phyloP scores from a whole-genome alignment of 2,888 invertebrate genomes.

The Myopa tessellatipennis region DNA sequence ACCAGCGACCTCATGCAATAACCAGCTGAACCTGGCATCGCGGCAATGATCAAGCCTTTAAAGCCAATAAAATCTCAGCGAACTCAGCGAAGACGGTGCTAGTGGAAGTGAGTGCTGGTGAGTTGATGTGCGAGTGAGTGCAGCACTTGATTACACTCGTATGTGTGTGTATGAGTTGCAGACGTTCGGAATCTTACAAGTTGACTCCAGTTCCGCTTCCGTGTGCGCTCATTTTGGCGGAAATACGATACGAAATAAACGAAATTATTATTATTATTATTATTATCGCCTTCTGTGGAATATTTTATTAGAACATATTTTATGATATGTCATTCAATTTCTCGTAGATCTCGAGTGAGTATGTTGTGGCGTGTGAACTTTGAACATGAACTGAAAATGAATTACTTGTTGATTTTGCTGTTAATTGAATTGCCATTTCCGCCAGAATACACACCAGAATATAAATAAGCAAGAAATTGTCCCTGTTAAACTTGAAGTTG shows the following conservation, averaged over 20 bases:
- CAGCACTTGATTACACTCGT: not conserved
- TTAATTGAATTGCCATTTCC: not conserved
- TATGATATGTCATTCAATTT: constrained; percentile 1
- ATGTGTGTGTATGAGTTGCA: constrained; percentile 34
- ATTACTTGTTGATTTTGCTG: not conserved
- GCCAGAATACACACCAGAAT: not conserved
- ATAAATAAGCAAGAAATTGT: not conserved
- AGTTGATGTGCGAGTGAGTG: constrained; percentile 3
- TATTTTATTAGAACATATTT: not conserved
- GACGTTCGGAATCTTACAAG: constrained; percentile 40
- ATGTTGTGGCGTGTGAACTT: not conserved
- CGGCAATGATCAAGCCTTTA: constrained; percentile 26
- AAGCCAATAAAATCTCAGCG: constrained; percentile 40
- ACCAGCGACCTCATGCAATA: not conserved
- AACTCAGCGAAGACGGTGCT: not conserved
- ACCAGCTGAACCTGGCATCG: not conserved
- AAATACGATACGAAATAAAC: constrained; percentile 51
- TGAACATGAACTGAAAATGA: not conserved
- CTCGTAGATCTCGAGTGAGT: not conserved
- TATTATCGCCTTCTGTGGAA: constrained; percentile 24
- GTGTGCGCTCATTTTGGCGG: constrained; percentile 49
- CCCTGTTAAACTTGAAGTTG: not conserved
- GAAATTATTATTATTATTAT: constrained; percentile 37
- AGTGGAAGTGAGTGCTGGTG: constrained; percentile 14
- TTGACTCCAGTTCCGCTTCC: constrained; percentile 48